These are phyloP conservation scores for Byasa hedistus DNA, from an alignment of 2,888 invertebrate species.

Conservation along the genomic window DNA sequence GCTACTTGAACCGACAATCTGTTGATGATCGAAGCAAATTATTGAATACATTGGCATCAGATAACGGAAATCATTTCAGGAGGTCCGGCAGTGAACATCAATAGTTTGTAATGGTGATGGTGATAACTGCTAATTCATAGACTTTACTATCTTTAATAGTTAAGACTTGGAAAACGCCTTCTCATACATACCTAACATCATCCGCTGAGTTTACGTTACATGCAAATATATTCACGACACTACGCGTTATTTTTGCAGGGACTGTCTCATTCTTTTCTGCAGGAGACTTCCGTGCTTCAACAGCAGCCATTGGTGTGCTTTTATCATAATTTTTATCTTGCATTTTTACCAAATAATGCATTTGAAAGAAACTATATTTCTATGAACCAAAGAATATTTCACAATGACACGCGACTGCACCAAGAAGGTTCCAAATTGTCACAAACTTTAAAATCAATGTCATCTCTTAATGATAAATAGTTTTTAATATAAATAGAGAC, in stretches of 20 bases:
- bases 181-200: conserved; percentile 21
- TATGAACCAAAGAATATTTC: not conserved
- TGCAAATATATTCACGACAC: conserved; percentile 6
- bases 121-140: not conserved
- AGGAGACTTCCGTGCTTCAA: not conserved
- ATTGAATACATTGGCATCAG: no score
- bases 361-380: not conserved
- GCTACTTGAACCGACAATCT: no score
- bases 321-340: conserved; percentile 6
- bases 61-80: no score
- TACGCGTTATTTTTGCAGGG: not conserved
- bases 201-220: conserved; percentile 21
- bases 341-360: not conserved
- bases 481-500: no score
- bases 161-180: not conserved
- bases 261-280: conserved; percentile 1
- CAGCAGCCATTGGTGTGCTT: not conserved
- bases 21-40: no score
- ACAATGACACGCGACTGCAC: not conserved
- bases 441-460: not conserved
- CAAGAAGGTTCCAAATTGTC: not conserved
- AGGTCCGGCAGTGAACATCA: no score
- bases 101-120: no score
- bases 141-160: not conserved
- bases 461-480: no score